Evolutionary conservation across 2,113 vertebrate genomes (phyloP).

Genomic region (Xerus inauris): DNA sequence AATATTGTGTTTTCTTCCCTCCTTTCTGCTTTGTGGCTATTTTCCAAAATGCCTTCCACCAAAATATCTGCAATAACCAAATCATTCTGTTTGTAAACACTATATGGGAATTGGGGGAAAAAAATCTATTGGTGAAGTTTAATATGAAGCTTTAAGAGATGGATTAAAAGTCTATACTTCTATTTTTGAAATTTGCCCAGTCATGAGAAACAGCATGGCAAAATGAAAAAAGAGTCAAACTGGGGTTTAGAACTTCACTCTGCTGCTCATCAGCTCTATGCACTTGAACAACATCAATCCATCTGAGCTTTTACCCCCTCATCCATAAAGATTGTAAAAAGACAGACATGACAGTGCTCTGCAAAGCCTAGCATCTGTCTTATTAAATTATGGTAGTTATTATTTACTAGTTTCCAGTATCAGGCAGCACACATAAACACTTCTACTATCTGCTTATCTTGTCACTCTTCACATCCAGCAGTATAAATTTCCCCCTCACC

Average conservation of each 20-base stretch:
- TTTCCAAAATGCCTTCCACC: conserved; percentile 3
- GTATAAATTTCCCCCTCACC: background rate
- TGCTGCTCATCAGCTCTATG: background rate
- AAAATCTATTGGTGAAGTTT: background rate
- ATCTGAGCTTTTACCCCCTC: background rate
- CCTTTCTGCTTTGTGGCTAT: background rate
- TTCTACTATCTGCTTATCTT: background rate
- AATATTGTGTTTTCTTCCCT: background rate
- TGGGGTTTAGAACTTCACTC: background rate
- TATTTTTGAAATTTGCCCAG: background rate
- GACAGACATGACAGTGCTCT: background rate
- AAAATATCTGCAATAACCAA: background rate
- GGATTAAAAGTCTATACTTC: background rate
- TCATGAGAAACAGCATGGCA: background rate
- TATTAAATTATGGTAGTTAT: background rate
- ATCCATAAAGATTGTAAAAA: background rate
- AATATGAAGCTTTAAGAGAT: background rate
- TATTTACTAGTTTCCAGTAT: background rate
- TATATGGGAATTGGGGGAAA: background rate
- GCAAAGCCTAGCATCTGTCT: background rate
- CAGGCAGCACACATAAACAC: background rate
- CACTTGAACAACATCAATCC: background rate
- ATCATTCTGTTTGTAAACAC: background rate
- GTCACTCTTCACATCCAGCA: background rate
- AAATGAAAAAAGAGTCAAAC: background rate